Evolutionary conservation across 2,888 invertebrate genomes (phyloP).

Genomic region (Drosophila eohydei): DNA sequence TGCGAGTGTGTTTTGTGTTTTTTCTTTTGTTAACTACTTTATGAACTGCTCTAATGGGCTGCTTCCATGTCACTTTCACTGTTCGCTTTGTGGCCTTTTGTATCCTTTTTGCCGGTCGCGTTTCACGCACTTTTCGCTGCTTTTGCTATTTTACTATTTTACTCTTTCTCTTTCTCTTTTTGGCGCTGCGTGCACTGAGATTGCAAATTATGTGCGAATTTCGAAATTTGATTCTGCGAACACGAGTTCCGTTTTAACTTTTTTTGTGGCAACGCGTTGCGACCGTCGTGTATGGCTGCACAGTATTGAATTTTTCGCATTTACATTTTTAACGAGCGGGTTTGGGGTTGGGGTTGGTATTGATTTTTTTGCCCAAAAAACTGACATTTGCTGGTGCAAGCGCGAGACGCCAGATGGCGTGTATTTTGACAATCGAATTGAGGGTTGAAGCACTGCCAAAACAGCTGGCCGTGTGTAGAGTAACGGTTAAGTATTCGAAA

Average conservation of each 20-base stretch:
- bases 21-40: not conserved
- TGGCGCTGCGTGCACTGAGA: constrained; percentile 52
- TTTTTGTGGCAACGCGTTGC: constrained; percentile 57
- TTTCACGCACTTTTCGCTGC: constrained; percentile 48
- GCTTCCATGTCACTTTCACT: constrained; percentile 50
- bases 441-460: constrained; percentile 50
- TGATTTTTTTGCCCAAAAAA: constrained; percentile 82
- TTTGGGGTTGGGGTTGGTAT: constrained; percentile 80
- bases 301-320: constrained; percentile 83
- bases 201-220: constrained; percentile 7
- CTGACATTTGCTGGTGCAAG: constrained; percentile 52
- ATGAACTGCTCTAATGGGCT: constrained; percentile 21
- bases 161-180: constrained; percentile 26
- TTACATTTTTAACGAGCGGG: constrained; percentile 82
- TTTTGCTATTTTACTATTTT: constrained; percentile 13
- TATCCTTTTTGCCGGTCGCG: constrained; percentile 42
- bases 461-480: constrained; percentile 52
- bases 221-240: constrained; percentile 31
- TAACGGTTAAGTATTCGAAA: constrained; percentile 37
- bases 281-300: constrained; percentile 79
- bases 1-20: constrained; percentile 7
- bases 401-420: constrained; percentile 55
- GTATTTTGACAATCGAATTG: constrained; percentile 43
- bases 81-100: constrained; percentile 18
- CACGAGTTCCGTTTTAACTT: constrained; percentile 35